Conservation (phyloP, 2,888 invertebrate genomes). For the Heteropelma amictum region DNA sequence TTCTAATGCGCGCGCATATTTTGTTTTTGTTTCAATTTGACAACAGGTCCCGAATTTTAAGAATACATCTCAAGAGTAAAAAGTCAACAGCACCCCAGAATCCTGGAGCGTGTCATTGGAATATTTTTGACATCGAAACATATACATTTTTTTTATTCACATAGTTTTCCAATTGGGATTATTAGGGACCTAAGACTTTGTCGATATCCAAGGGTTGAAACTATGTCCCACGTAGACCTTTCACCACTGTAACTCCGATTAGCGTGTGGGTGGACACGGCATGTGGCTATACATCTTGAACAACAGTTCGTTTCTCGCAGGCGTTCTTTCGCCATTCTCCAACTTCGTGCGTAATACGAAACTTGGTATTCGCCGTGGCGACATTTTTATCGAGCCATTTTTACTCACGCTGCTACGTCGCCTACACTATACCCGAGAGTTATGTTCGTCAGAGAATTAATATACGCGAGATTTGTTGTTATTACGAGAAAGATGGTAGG, state of each 20-base stretch:
- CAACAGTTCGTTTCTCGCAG: neutral
- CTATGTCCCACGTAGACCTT: neutral
- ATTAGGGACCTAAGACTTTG: neutral
- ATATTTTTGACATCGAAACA: too few species aligned
- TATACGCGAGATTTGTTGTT: constrained; percentile 77
- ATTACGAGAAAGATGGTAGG: constrained; percentile 67
- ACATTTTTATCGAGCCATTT: constrained; percentile 74
- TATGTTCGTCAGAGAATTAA: constrained; percentile 77
- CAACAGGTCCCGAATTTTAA: neutral
- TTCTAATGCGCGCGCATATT: neutral
- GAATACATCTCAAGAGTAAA: neutral
- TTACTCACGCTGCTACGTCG: constrained; percentile 63
- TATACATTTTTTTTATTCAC: too few species aligned
- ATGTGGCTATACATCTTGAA: neutral
- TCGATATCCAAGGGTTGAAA: neutral
- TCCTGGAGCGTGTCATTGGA: too few species aligned
- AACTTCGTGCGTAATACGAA: constrained; percentile 70
- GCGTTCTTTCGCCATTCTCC: constrained; percentile 49
- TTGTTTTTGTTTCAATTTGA: neutral
- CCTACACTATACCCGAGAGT: constrained; percentile 64
- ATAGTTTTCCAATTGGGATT: neutral
- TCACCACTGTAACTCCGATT: neutral
- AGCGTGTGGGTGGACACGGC: neutral
- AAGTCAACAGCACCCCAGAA: too few species aligned
- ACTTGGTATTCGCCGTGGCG: constrained; percentile 67